These are phyloP conservation scores for Cochlearius cochlearius DNA, from an alignment of 2,113 vertebrate genomes.

Conservation along the genomic window DNA sequence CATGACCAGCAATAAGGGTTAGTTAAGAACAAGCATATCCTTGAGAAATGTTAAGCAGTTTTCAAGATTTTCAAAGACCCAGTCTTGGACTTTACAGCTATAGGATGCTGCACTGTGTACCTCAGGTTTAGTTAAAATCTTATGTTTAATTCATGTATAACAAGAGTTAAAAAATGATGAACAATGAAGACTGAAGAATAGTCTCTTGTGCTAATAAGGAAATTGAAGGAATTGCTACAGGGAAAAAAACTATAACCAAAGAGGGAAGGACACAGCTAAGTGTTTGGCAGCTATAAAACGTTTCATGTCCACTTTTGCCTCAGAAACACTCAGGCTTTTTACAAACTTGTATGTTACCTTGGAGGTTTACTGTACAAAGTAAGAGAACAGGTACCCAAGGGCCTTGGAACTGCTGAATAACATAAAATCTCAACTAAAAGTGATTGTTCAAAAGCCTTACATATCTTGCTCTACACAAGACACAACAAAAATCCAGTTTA, in stretches of 20 bases:
- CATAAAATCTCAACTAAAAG: neutral
- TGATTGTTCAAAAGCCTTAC: neutral
- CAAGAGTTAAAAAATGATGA: neutral
- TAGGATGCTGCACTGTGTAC: neutral
- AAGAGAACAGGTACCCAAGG: neutral
- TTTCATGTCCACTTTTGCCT: neutral
- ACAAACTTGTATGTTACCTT: neutral
- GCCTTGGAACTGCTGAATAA: neutral
- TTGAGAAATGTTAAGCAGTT: neutral
- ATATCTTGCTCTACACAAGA: neutral
- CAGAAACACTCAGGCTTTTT: neutral
- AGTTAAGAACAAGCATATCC: neutral
- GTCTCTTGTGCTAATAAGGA: neutral
- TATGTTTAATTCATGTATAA: neutral
- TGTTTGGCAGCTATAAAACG: neutral
- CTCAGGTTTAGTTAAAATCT: neutral
- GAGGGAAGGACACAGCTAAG: neutral
- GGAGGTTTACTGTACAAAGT: neutral
- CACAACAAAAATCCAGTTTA: neutral
- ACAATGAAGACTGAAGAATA: neutral
- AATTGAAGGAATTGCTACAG: neutral
- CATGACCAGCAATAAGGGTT: neutral
- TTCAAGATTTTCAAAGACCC: neutral
- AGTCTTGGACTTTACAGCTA: neutral
- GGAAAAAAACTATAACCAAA: neutral